Base-by-base conservation (phyloP, 2,113 vertebrate genomes). In the Mixornis gularis region DNA sequence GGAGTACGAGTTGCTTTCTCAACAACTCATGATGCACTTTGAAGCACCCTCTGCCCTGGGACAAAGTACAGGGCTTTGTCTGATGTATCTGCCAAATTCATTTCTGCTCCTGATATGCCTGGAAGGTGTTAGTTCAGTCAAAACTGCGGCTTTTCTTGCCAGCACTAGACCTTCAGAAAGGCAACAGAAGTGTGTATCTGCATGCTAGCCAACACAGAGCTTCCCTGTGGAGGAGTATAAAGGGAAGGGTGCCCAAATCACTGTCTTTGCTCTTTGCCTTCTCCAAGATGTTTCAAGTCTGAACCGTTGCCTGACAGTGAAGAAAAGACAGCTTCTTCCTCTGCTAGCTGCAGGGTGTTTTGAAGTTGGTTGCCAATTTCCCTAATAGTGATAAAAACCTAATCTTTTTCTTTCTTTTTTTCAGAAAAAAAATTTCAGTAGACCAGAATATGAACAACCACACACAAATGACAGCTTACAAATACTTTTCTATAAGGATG, bases 51-150 rank as follows among this genome's bases (percentile, higher is more conserved):
- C 30, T 60, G n/a, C 18, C 8, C 21, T 4, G 2, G 8, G 7
- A 69, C 0, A 0, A 66, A 80, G 49, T 1, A 4, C 10, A 10
- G 12, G 3, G 7, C 22, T 62, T 13, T 56, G 11, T 38, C 49
- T 2, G 1, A 34, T 53, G 29, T 24, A 24, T 26, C 69, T 5
- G 3, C 30, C n/a, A 83, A 51, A 48, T 51, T 44, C 0, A 7
- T 66, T 34, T 63, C 27, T 71, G 24, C 29, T 34, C 26, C 41
- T 63, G 26, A 68, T 79, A 58, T 8, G 7, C 41, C 64, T 8
- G 0, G 19, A 60, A 81, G 29, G 9, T 60, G 14, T 60, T 58
- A 44, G 6, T 38, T 66, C 43, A 70, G 24, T 44, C 55, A 85
- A 69, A 73, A 72, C 16, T 13, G 46, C 51, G 53, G 12, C 7